phyloP scores from a whole-genome alignment of 2,797 vertebrate species.

The Bradypodion ventrale region DNA sequence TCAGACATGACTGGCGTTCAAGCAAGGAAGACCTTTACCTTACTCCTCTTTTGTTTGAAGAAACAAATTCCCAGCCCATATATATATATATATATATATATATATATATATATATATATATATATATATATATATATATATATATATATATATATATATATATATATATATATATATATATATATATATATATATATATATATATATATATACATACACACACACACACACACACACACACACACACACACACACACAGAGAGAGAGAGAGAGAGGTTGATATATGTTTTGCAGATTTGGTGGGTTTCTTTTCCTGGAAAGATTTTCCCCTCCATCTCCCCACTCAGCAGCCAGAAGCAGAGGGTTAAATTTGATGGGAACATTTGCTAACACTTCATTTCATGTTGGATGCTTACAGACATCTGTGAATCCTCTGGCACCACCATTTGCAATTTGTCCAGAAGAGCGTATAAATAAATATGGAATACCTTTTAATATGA shows the following conservation, averaged over 20 bases:
- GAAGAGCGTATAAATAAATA: constrained; percentile 24
- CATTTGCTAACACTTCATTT: not conserved
- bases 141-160: no score
- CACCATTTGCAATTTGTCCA: not conserved
- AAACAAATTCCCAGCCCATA: not conserved
- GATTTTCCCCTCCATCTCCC: not conserved
- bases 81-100: no score
- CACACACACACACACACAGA: no score
- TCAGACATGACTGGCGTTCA: no score
- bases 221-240: no score
- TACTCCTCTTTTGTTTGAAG: not conserved
- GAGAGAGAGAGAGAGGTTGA: no score
- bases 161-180: no score
- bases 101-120: no score
- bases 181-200: no score
- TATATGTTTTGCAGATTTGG: not conserved
- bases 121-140: no score
- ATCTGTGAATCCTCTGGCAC: fast-evolving
- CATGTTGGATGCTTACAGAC: not conserved
- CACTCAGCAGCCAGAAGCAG: not conserved
- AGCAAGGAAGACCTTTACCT: no score
- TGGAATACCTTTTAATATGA: not conserved
- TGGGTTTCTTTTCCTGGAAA: not conserved
- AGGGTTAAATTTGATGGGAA: not conserved
- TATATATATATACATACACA: no score